Conservation (phyloP, 2,113 vertebrate genomes). For the Oplegnathus fasciatus region DNA sequence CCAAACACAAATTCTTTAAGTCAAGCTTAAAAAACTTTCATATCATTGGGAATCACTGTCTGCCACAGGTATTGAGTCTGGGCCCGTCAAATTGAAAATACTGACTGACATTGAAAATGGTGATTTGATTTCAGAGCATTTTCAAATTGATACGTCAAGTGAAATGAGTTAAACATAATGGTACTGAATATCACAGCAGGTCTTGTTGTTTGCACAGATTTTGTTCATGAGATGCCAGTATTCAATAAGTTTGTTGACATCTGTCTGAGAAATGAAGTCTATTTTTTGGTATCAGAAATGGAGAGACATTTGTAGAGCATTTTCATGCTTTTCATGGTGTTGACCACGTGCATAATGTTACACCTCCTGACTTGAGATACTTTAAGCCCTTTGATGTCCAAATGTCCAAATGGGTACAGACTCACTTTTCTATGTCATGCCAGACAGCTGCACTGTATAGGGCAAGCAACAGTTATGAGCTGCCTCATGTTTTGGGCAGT, state of each 20-base stretch:
- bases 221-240: background rate
- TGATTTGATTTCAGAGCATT: conserved; percentile 13
- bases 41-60: conserved; percentile 6
- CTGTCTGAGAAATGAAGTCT: background rate
- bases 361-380: conserved; percentile 2
- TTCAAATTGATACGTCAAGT: conserved; percentile 3
- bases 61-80: background rate
- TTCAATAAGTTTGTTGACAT: conserved; percentile 24
- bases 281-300: background rate
- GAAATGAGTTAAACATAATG: conserved; percentile 23
- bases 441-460: conserved; percentile 12
- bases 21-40: background rate
- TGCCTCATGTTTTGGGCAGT: background rate
- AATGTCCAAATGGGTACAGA: conserved; percentile 18
- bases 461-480: background rate
- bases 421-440: background rate
- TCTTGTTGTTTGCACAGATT: conserved; percentile 22
- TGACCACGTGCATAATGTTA: background rate
- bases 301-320: conserved; percentile 12
- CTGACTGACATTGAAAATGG: conserved; percentile 10
- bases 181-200: background rate
- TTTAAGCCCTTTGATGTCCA: conserved; percentile 26
- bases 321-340: conserved; percentile 25
- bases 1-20: conserved; percentile 16
- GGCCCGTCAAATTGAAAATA: background rate